Conservation (phyloP, 2,113 vertebrate species). For the Pygoscelis antarcticus region DNA sequence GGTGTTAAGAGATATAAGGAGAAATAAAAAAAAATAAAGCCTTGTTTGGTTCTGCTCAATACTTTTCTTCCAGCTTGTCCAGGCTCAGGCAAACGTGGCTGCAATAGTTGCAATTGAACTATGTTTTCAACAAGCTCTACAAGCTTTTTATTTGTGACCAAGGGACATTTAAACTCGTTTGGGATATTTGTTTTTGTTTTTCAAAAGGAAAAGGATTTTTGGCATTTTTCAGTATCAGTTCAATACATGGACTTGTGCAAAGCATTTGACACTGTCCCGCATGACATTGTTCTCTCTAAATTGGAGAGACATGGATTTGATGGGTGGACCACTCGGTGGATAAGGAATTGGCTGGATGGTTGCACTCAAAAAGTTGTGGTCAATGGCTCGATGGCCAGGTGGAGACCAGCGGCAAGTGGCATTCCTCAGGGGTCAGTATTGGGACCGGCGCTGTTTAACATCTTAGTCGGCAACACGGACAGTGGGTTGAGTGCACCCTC, state of each 20-base stretch:
- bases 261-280: neutral
- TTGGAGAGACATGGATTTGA: neutral
- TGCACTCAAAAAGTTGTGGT: neutral
- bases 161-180: fast-evolving
- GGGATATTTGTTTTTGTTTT: neutral
- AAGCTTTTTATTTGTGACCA: neutral
- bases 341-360: neutral
- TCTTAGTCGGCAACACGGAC: neutral
- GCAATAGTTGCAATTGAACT: neutral
- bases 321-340: neutral
- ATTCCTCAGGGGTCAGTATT: neutral
- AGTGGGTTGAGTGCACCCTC: neutral
- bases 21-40: neutral
- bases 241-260: neutral
- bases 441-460: neutral
- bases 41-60: neutral
- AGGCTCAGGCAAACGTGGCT: neutral
- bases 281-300: no score
- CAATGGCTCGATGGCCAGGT: neutral
- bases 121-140: neutral
- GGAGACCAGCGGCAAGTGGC: neutral
- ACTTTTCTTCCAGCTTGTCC: neutral
- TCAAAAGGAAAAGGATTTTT: neutral
- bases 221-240: neutral
- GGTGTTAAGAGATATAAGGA: neutral